A percentile compares a stretch with the other conserved stretches of the same genome.
Conservation (phyloP, 1,140 invertebrate genomes). For the Ostrea denselamellosa region DNA sequence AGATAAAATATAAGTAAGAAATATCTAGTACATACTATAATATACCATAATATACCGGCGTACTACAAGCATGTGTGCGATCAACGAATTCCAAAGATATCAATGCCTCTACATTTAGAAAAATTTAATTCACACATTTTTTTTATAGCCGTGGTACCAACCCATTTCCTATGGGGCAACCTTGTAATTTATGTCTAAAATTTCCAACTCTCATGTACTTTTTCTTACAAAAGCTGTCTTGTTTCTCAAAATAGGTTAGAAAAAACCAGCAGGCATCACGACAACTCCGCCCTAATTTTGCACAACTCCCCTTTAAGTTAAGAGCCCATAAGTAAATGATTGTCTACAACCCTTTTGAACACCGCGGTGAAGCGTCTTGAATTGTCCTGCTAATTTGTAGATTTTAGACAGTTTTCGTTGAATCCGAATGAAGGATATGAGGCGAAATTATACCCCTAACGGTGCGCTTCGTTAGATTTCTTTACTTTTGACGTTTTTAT, state of each 20-base stretch:
- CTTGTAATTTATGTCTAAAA: slow-evolving; percentile 1
- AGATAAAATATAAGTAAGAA: too few species aligned
- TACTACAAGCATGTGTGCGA: too few species aligned
- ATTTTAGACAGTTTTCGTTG: background rate
- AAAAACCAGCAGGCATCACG: background rate
- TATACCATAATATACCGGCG: too few species aligned
- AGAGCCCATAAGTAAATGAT: background rate
- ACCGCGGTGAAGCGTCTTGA: background rate
- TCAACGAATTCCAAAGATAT: too few species aligned
- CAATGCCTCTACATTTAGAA: too few species aligned
- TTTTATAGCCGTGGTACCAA: too few species aligned
- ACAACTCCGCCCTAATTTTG: background rate
- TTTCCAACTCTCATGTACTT: background rate
- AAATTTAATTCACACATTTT: too few species aligned
- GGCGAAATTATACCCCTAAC: slow-evolving; percentile 32
- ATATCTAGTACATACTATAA: too few species aligned
- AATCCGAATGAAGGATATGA: background rate
- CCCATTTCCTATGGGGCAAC: background rate
- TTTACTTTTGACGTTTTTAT: slow-evolving; percentile 25
- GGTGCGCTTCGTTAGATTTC: background rate
- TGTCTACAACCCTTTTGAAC: background rate
- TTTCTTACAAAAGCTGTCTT: slow-evolving; percentile 4
- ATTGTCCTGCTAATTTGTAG: slow-evolving; percentile 33
- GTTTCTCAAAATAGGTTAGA: background rate
- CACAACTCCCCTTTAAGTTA: background rate